Evolutionary conservation across 2,888 invertebrate genomes (phyloP).

Genomic region (Cheilosia grossa): DNA sequence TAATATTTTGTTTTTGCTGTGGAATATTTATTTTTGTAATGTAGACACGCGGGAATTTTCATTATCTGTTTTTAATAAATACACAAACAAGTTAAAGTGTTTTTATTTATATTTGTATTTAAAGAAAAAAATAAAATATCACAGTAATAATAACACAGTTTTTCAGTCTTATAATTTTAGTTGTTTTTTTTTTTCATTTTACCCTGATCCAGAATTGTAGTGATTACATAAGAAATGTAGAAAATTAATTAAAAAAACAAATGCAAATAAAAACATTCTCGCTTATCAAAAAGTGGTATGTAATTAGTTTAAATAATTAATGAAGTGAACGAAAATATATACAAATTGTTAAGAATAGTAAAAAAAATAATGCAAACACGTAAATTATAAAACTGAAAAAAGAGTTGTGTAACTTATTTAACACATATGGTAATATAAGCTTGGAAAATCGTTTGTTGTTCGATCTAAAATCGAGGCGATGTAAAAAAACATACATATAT

Average conservation of each 20-base stretch:
- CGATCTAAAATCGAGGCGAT: conserved; percentile 45
- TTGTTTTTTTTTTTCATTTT: conserved; percentile 22
- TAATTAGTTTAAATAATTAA: not conserved
- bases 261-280: not conserved
- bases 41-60: not conserved
- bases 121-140: conserved; percentile 46
- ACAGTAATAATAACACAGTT: conserved; percentile 57
- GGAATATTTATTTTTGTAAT: not conserved
- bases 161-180: conserved; percentile 70
- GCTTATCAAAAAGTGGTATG: conserved; percentile 11
- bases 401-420: conserved; percentile 33
- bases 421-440: conserved; percentile 62
- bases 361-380: conserved; percentile 12
- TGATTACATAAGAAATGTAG: conserved; percentile 6
- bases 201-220: conserved; percentile 45
- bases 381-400: conserved; percentile 70
- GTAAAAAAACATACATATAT: conserved; percentile 50
- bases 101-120: conserved; percentile 45
- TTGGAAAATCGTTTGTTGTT: conserved; percentile 50
- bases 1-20: no score
- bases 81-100: conserved; percentile 34
- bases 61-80: conserved; percentile 25
- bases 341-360: conserved; percentile 1
- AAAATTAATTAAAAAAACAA: conserved; percentile 2
- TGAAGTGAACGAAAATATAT: conserved; percentile 20